Conservation (phyloP, 2,888 invertebrate species). For the Meta bourneti region DNA sequence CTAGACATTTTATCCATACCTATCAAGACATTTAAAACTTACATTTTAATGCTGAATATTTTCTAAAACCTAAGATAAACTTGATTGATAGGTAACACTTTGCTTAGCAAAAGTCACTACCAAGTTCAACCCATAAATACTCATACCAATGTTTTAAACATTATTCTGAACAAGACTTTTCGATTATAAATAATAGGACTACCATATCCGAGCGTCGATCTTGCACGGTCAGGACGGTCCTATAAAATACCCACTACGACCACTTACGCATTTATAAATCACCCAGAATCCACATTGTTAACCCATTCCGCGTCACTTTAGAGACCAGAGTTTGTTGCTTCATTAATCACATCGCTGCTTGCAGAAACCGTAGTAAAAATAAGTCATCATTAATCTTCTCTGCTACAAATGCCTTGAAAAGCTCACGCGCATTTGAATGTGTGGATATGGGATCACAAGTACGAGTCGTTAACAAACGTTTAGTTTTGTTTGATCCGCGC, state of each 20-base stretch:
- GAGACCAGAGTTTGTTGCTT: constrained; percentile 9
- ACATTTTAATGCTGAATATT: no score
- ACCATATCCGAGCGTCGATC: not conserved
- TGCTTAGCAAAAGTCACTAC: no score
- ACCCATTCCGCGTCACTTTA: constrained; percentile 63
- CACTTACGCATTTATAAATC: constrained; percentile 60
- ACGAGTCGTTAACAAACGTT: constrained; percentile 53
- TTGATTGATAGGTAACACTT: no score
- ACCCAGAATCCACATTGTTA: constrained; percentile 44
- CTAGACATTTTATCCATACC: no score
- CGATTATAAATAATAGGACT: constrained; percentile 18
- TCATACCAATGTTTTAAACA: constrained; percentile 1
- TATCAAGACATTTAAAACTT: no score
- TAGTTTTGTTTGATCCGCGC: constrained; percentile 5
- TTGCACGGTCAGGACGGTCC: not conserved
- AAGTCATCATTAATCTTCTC: constrained; percentile 51
- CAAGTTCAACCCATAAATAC: not conserved
- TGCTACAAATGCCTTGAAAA: not conserved
- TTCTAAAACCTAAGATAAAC: no score
- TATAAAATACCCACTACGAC: not conserved
- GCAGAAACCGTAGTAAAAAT: constrained; percentile 61
- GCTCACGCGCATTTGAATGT: constrained; percentile 24
- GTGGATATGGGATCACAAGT: not conserved
- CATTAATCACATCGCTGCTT: constrained; percentile 59
- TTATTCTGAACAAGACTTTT: not conserved